These are phyloP conservation scores for Coracias cyanogaster DNA, from an alignment of 2,797 vertebrate genomes.

Conservation along the genomic window DNA sequence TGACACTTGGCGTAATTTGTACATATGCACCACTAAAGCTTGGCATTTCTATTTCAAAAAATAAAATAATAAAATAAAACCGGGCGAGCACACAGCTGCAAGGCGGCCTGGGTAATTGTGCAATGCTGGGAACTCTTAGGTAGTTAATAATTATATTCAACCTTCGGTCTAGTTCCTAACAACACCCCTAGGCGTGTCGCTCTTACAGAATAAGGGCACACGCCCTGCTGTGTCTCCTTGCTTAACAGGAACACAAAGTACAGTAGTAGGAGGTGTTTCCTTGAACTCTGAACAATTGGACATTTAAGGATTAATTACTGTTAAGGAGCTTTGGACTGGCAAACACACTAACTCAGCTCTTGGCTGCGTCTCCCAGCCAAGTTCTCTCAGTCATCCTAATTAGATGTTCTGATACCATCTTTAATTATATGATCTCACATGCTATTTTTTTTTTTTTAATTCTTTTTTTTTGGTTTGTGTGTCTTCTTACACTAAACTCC, in stretches of 20 bases:
- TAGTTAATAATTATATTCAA: slow-evolving; percentile 80
- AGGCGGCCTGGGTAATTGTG: slow-evolving; percentile 74
- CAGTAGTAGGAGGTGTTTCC: slow-evolving; percentile 73
- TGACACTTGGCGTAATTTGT: not conserved
- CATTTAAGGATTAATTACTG: slow-evolving; percentile 74
- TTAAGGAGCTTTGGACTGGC: slow-evolving; percentile 71
- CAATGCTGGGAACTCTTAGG: slow-evolving; percentile 77
- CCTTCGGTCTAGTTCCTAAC: slow-evolving; percentile 76
- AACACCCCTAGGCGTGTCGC: slow-evolving; percentile 79
- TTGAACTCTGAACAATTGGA: slow-evolving; percentile 81
- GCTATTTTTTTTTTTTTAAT: not conserved
- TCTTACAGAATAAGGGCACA: slow-evolving; percentile 76
- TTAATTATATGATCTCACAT: slow-evolving; percentile 74
- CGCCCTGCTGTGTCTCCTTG: slow-evolving; percentile 79
- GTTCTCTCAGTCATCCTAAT: slow-evolving; percentile 70
- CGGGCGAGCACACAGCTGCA: slow-evolving; percentile 42
- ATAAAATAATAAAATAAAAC: not conserved
- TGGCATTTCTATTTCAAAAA: slow-evolving; percentile 46
- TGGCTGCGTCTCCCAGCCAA: slow-evolving; percentile 68
- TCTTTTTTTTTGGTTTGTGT: not conserved
- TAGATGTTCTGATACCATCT: slow-evolving; percentile 71
- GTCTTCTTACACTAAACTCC: not conserved
- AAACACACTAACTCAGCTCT: slow-evolving; percentile 72
- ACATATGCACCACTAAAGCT: not conserved
- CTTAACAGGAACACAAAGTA: slow-evolving; percentile 81